Base-by-base conservation (phyloP, 2,888 invertebrate genomes). In the Cantharis flavilabris region DNA sequence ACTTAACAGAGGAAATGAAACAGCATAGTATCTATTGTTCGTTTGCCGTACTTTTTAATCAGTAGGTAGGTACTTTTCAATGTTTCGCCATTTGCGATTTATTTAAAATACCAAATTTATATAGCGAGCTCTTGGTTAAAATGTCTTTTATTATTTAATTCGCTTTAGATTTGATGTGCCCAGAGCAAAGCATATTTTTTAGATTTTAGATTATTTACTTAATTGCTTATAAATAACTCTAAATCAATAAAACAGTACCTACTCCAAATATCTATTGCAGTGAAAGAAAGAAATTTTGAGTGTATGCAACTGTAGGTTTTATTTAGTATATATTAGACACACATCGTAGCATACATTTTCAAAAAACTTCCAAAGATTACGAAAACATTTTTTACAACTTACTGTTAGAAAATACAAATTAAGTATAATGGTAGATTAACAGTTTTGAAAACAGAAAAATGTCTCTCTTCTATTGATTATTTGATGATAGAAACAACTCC, bases 401-500 rank as follows among this genome's bases (percentile, higher is more conserved):
- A 7, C n/a, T 49, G 9, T 49, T 49, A n/a, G n/a, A 49, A n/a
- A 13, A n/a, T 49, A 49, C 7, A 7, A 49, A 26, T 26, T 26
- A 26, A 20, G 20, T 26, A 26, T 23, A 49, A 16, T 20, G 20
- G 1, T 20, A 3, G 33, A 49, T 49, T 7, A 9, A 3, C 5
- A 49, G 7, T 49, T 49, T 7, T 49, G n/a, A 49, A 49, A 49
- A 49, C n/a, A n/a, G 49, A 69, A 77, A 78, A 81, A 80, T 80
- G 80, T 80, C 80, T 81, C 76, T 80, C 71, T 75, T 79, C 71
- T 70, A 78, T 80, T 75, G 80, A 81, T 75, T 77, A 71, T 28
- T 65, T 67, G 69, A 75, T 70, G 71, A 79, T 76, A 76, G 62
- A 63, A 65, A 74, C 74, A 76, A 73, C 74, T 77, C 77, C 33